Evolutionary conservation across 2,888 invertebrate genomes (phyloP).

Genomic region (Lapara coniferarum): DNA sequence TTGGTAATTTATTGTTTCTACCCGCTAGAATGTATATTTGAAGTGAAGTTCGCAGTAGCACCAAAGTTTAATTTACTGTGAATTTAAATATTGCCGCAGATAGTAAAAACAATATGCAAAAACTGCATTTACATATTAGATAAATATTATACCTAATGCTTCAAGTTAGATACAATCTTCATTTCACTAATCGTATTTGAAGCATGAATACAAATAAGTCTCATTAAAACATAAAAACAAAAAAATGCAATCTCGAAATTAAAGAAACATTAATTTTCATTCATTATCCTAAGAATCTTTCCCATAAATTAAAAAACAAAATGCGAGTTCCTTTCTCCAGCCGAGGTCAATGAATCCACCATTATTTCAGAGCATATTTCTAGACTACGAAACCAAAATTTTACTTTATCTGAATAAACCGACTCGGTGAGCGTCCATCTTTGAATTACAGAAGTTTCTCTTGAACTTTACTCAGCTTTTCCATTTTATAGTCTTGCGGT

Average conservation of each 20-base stretch:
- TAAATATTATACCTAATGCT: neutral
- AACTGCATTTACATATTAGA: neutral
- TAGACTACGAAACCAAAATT: conserved; percentile 22
- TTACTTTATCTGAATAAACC: conserved; percentile 35
- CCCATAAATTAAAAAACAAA: neutral
- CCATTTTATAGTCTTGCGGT: conserved; percentile 68
- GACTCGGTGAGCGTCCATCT: conserved; percentile 52
- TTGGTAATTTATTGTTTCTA: conserved; percentile 59
- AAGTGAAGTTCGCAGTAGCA: neutral
- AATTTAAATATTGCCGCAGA: neutral
- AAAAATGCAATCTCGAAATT: neutral
- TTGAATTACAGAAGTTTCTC: conserved; percentile 52
- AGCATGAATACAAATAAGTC: neutral
- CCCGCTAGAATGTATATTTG: conserved; percentile 16
- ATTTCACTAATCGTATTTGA: no score
- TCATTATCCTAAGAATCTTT: neutral
- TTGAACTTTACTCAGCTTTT: conserved; percentile 64
- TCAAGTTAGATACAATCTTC: no score
- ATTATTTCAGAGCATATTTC: conserved; percentile 16
- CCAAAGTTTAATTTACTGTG: neutral
- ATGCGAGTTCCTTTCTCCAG: neutral
- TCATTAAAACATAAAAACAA: neutral
- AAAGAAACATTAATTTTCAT: neutral
- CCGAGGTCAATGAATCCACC: conserved; percentile 17
- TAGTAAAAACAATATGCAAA: neutral